A percentile compares a stretch with the other conserved stretches of the same genome.
These are phyloP conservation scores for Odocoileus virginianus DNA, from an alignment of 2,113 vertebrate species.

Conservation along the genomic window DNA sequence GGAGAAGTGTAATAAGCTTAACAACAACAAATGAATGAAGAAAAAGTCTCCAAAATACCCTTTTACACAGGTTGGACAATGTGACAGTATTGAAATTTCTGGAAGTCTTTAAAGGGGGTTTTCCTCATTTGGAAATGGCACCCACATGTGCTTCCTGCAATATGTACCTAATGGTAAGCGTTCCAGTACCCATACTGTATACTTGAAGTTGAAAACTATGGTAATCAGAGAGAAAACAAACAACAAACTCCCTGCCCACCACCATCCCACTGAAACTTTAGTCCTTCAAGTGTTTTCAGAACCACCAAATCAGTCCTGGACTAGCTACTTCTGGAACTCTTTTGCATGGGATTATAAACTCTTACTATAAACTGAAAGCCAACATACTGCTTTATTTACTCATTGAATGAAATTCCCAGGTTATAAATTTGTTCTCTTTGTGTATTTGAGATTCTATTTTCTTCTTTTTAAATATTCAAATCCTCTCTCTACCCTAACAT, in stretches of 20 bases:
- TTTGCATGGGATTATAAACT: not conserved
- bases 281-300: not conserved
- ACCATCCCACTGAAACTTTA: not conserved
- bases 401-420: not conserved
- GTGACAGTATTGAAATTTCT: not conserved
- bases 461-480: not conserved
- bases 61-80: not conserved
- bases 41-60: not conserved
- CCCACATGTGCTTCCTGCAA: not conserved
- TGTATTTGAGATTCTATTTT: not conserved
- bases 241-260: not conserved
- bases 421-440: not conserved
- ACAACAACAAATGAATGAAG: not conserved
- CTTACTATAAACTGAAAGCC: not conserved
- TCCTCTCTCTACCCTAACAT: not conserved
- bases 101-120: not conserved
- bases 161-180: not conserved
- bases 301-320: rapidly evolving
- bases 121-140: not conserved
- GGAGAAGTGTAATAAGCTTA: not conserved
- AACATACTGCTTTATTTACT: not conserved
- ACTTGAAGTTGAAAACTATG: not conserved
- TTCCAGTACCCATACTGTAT: too few species aligned
- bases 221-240: not conserved
- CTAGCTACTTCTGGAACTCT: not conserved